Percentiles rank a stretch among this genome's conserved stretches.
These are phyloP conservation scores for Ellobium chinense DNA, from an alignment of 2,888 invertebrate genomes.

Conservation along the genomic window DNA sequence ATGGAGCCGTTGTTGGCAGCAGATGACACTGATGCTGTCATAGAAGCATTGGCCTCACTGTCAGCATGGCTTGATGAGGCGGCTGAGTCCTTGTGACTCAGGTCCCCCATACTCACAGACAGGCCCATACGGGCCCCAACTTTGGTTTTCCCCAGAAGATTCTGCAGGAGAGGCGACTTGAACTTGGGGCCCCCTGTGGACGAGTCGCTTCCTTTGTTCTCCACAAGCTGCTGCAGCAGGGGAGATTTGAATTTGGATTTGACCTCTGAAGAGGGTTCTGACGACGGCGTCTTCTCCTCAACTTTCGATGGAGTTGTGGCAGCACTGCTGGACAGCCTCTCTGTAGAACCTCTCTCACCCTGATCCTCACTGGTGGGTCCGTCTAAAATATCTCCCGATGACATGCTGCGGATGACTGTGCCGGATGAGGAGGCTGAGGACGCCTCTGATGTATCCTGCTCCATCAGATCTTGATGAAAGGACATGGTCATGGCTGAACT, in stretches of 20 bases:
- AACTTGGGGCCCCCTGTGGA: conserved; percentile 66
- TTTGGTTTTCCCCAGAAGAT: conserved; percentile 71
- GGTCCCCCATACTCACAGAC: conserved; percentile 44
- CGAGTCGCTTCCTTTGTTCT: conserved; percentile 57
- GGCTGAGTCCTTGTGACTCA: conserved; percentile 8
- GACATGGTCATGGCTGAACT: conserved; percentile 27
- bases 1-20: conserved; percentile 14
- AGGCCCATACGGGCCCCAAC: conserved; percentile 56
- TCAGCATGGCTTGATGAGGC: conserved; percentile 33
- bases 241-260: conserved; percentile 73
- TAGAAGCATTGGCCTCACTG: conserved; percentile 25
- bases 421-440: conserved; percentile 14
- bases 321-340: neutral
- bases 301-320: conserved; percentile 11
- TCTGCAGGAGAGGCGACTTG: conserved; percentile 73
- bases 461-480: conserved; percentile 15
- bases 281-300: conserved; percentile 12
- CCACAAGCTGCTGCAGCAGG: conserved; percentile 71
- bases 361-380: neutral
- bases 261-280: conserved; percentile 49
- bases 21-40: conserved; percentile 15
- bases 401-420: conserved; percentile 25
- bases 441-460: neutral
- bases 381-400: conserved; percentile 25
- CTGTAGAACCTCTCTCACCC: neutral